These are phyloP conservation scores for Desmophyllum pertusum DNA, from an alignment of 92 coral and sea anemone species.

Conservation along the genomic window DNA sequence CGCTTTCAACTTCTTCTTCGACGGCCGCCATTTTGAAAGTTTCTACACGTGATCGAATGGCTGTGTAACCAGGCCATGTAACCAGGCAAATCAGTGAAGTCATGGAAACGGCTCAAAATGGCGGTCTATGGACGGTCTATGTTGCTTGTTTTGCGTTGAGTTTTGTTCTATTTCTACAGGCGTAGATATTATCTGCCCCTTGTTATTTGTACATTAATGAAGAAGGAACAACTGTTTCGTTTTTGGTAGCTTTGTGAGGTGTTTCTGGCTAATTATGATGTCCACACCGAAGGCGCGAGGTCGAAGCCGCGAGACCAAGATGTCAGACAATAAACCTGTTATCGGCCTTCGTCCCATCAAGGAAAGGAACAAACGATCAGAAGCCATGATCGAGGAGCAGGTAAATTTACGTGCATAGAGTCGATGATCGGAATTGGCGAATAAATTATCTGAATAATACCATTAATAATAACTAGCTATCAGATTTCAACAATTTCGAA, in stretches of 20 bases:
- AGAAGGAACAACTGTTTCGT: not conserved
- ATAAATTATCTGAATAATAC: not conserved
- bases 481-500: not conserved
- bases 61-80: constrained; percentile 44
- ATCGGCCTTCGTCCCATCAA: constrained; percentile 52
- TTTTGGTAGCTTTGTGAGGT: not conserved
- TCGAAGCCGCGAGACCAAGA: not conserved
- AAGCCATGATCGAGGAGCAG: constrained; percentile 81
- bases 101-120: constrained; percentile 69
- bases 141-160: not conserved
- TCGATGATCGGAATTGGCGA: not conserved
- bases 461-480: not conserved
- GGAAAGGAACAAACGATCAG: constrained; percentile 72
- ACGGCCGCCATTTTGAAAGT: constrained; percentile 80
- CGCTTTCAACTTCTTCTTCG: constrained; percentile 35
- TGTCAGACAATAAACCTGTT: constrained; percentile 16
- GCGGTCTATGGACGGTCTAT: too few species aligned
- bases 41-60: constrained; percentile 2
- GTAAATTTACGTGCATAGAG: constrained; percentile 25
- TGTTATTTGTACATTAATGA: not conserved
- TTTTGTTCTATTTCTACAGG: not conserved
- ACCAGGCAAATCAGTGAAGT: constrained; percentile 20
- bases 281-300: constrained; percentile 29
- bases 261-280: not conserved
- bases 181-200: not conserved